Base-by-base conservation (phyloP, 2,113 vertebrate genomes). In the Brachirus orientalis region DNA sequence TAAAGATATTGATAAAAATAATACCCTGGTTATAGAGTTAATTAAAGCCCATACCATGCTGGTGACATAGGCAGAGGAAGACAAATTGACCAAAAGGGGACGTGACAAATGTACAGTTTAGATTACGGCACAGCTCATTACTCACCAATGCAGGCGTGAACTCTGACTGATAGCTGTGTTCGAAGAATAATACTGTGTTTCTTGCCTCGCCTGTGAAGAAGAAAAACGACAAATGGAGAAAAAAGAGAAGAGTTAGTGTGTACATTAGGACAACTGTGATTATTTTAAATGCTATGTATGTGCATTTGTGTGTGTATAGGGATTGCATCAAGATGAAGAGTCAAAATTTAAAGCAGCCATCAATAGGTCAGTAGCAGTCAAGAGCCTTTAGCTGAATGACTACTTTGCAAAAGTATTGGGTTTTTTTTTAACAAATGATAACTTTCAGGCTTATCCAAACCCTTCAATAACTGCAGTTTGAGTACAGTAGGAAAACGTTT, bases 141-240 rank as follows among this genome's bases (percentile, higher is more conserved):
- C 97, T 95, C 91, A 99, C 97, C 97, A 1, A 99, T 99, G 86
- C 97, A 99, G 84, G 96, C 95, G 8, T 99, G 97, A 72, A 99
- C 97, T 92, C 97, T 93, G 84, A 99, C 95, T 0, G 97, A 99
- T 17, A 99, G 93, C 85, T 98, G 96, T 4, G 96, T 99, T 70
- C 97, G 94, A 14, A 99, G 88, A 86, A 99, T 93, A 78, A 99
- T 93, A 76, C 96, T 95, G 90, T 99, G 95, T 78, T 99, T 99
- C 94, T 95, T 99, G 58, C 96, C 95, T 61, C 96, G 93, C 88
- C 97, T 99, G 72, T 72, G 67, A 76, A 84, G 55, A 68, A 41
- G 63, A 68, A 12, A 19, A 28, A 44, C 60, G 11, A 51, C 7
- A 76, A 73, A 79, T 1, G 12, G 18, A 69, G 40, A 63, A 40